phyloP scores from a whole-genome alignment of 1,140 invertebrate genomes.

The Conus betulinus region DNA sequence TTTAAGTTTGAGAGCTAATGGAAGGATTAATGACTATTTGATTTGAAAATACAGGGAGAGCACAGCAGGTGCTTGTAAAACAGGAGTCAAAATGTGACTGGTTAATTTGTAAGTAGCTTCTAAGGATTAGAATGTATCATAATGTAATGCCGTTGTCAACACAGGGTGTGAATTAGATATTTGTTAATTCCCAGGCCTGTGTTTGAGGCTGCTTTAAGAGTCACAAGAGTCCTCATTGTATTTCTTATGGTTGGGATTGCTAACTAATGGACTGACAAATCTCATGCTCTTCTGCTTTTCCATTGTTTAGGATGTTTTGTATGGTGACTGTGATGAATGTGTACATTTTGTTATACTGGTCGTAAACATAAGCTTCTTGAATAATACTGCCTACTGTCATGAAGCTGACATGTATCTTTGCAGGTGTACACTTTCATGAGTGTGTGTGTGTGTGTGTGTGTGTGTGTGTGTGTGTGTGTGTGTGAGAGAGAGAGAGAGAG shows the following conservation, averaged over 20 bases:
- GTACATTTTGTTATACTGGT: neutral
- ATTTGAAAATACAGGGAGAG: too few species aligned
- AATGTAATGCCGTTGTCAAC: too few species aligned
- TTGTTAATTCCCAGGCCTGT: too few species aligned
- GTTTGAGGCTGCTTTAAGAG: too few species aligned
- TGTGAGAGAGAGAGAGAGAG: too few species aligned
- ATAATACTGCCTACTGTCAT: neutral
- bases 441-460: neutral
- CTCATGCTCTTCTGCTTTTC: neutral
- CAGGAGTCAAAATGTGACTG: neutral
- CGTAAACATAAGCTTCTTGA: neutral
- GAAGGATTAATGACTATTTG: too few species aligned
- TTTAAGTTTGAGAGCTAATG: too few species aligned
- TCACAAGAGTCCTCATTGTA: too few species aligned
- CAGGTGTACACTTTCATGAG: neutral
- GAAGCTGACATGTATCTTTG: neutral
- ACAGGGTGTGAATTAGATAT: too few species aligned
- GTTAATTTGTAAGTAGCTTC: neutral
- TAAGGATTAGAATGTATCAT: too few species aligned
- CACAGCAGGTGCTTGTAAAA: neutral
- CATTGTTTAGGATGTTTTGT: neutral
- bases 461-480: too few species aligned
- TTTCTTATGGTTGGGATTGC: neutral
- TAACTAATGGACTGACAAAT: too few species aligned
- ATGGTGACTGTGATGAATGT: neutral